These are phyloP conservation scores for Crossaster papposus DNA, from an alignment of 53 echinoderm and acorn worm species.

Conservation along the genomic window DNA sequence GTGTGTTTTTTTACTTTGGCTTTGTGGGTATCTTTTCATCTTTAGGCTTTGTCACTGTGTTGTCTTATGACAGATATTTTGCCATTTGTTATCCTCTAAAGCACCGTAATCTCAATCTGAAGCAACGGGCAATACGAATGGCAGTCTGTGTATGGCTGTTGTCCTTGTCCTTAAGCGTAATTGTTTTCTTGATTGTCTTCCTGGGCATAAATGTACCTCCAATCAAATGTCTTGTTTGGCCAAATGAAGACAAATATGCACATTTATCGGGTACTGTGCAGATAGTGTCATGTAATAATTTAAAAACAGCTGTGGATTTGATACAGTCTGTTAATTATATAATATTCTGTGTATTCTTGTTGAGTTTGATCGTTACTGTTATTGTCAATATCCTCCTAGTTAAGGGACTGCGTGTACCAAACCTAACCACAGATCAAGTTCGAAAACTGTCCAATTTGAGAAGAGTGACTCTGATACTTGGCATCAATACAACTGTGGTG, in stretches of 20 bases:
- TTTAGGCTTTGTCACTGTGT: background rate
- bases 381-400: background rate
- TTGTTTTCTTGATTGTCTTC: background rate
- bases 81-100: conserved; percentile 1
- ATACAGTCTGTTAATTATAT: background rate
- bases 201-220: background rate
- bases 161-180: background rate
- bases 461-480: background rate
- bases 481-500: background rate
- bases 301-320: background rate
- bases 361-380: background rate
- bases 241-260: background rate
- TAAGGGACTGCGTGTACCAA: background rate
- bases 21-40: background rate
- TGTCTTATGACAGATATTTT: background rate
- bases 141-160: background rate
- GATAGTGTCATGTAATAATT: background rate
- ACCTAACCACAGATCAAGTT: too few species aligned
- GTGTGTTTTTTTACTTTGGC: background rate
- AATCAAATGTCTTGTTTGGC: background rate
- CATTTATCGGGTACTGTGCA: background rate
- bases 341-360: background rate
- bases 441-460: background rate
- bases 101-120: background rate
- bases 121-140: background rate